phyloP scores from a whole-genome alignment of 2,888 invertebrate species.

The Koerneria pararmatus region DNA sequence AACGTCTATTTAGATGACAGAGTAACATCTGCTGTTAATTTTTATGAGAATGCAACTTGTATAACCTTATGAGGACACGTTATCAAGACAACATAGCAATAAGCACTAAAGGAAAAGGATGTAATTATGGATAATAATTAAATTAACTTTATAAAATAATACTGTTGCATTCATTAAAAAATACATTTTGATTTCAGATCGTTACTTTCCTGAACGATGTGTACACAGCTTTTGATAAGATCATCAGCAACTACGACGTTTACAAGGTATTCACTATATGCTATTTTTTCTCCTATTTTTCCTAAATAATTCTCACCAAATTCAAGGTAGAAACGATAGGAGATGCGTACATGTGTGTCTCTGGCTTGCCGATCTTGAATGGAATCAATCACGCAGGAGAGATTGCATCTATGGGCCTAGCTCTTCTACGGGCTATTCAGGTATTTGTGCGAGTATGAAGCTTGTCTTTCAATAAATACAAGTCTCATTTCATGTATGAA shows the following conservation, averaged over 20 bases:
- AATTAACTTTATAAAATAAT: neutral
- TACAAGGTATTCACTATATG: slow-evolving; percentile 35
- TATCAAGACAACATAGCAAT: too few relatives aligned
- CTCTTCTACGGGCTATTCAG: slow-evolving; percentile 52
- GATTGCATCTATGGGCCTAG: slow-evolving; percentile 45
- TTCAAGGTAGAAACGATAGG: slow-evolving; percentile 39
- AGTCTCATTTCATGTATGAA: too few relatives aligned
- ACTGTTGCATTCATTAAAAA: neutral
- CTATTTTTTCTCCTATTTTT: neutral
- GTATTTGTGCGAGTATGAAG: slow-evolving; percentile 20
- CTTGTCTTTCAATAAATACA: too few relatives aligned
- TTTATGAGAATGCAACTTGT: too few relatives aligned
- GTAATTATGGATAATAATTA: too few relatives aligned
- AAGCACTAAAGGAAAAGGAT: too few relatives aligned
- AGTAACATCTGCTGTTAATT: too few relatives aligned
- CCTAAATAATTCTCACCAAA: neutral
- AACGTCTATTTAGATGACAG: too few relatives aligned
- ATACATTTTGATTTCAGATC: slow-evolving; percentile 68
- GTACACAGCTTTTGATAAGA: slow-evolving; percentile 38
- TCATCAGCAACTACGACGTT: slow-evolving; percentile 42
- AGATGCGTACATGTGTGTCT: slow-evolving; percentile 42
- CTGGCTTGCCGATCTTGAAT: slow-evolving; percentile 37
- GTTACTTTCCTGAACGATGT: slow-evolving; percentile 43
- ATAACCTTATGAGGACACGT: too few relatives aligned
- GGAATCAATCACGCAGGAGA: slow-evolving; percentile 42